phyloP scores from a whole-genome alignment of 2,888 invertebrate genomes.

The Caradrina clavipalpis region DNA sequence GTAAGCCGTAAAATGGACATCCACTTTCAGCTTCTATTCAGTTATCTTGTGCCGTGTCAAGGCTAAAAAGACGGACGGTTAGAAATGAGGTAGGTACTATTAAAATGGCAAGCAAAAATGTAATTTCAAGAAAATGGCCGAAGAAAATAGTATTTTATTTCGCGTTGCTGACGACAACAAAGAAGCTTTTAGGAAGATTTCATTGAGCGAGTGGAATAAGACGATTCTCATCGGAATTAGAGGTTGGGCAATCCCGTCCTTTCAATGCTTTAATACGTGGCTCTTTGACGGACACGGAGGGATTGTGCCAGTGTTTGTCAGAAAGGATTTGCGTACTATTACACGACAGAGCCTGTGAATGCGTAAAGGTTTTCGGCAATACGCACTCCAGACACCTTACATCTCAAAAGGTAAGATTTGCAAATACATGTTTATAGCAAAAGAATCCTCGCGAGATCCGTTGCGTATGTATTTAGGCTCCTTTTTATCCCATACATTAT shows the following conservation, averaged over 20 bases:
- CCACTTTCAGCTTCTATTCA: constrained; percentile 66
- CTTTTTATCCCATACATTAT: constrained; percentile 62
- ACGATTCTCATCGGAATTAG: constrained; percentile 78
- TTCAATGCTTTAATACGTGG: constrained; percentile 76
- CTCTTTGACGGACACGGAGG: constrained; percentile 78
- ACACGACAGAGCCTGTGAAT: constrained; percentile 68
- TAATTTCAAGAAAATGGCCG: constrained; percentile 71
- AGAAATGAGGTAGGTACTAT: constrained; percentile 69
- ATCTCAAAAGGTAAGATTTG: constrained; percentile 61
- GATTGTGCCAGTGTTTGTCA: constrained; percentile 76
- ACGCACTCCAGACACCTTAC: constrained; percentile 53
- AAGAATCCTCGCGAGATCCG: constrained; percentile 50
- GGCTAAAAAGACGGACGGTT: constrained; percentile 55
- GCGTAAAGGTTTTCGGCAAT: constrained; percentile 58
- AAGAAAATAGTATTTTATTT: constrained; percentile 76
- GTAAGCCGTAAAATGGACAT: constrained; percentile 61
- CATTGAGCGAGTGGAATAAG: constrained; percentile 75
- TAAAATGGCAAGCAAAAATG: constrained; percentile 73
- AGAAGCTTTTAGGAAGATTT: constrained; percentile 78
- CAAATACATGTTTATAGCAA: constrained; percentile 65
- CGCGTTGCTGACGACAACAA: constrained; percentile 73
- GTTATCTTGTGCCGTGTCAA: constrained; percentile 66
- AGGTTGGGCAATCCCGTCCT: constrained; percentile 75
- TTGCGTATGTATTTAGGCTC: constrained; percentile 61
- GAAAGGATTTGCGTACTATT: constrained; percentile 76